A percentile compares a stretch with the other conserved stretches of the same genome.
These are phyloP conservation scores for Diorhabda elongata DNA, from an alignment of 1,140 invertebrate species.

Conservation along the genomic window DNA sequence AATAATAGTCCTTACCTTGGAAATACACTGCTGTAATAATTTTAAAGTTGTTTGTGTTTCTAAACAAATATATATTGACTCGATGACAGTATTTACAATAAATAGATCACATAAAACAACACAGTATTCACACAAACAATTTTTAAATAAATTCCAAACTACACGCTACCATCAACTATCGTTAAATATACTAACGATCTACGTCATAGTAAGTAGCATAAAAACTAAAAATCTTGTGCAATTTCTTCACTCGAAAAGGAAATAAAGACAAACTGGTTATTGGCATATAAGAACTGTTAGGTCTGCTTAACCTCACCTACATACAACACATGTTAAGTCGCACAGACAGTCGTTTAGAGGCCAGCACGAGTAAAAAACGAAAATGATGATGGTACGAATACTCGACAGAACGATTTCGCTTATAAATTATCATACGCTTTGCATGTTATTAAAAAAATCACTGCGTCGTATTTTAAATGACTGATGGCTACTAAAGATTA, in stretches of 20 bases:
- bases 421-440: neutral
- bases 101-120: too few relatives aligned
- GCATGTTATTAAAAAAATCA: neutral
- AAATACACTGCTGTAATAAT: too few relatives aligned
- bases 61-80: too few relatives aligned
- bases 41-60: too few relatives aligned
- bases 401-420: neutral
- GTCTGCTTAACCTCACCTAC: neutral
- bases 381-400: conserved; percentile 1
- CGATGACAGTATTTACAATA: too few relatives aligned
- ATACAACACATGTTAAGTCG: neutral
- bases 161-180: too few relatives aligned
- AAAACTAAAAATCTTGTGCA: neutral
- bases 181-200: neutral
- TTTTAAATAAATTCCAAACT: too few relatives aligned
- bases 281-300: neutral
- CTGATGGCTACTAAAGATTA: neutral
- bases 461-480: neutral
- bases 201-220: neutral
- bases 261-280: conserved; percentile 1
- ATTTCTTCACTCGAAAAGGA: neutral
- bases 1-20: too few relatives aligned
- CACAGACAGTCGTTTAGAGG: neutral
- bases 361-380: conserved; percentile 1
- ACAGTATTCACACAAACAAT: too few relatives aligned